These are phyloP conservation scores for Nomada lathburiana DNA, from an alignment of 2,888 invertebrate genomes.

Conservation along the genomic window DNA sequence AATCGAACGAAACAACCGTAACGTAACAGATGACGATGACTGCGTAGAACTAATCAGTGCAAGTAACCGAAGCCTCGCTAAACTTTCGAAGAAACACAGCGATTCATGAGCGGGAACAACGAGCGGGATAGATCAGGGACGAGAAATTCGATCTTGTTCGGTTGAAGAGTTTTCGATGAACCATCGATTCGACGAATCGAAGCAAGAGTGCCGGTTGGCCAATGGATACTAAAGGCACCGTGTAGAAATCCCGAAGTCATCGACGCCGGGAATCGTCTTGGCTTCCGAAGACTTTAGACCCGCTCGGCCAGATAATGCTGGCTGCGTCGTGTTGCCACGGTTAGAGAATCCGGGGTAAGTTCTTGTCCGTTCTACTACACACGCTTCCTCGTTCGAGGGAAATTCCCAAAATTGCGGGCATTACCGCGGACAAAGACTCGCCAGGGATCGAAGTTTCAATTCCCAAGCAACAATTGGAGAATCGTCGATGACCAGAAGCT, in stretches of 20 bases:
- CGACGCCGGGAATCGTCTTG: slow-evolving; percentile 63
- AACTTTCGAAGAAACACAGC: slow-evolving; percentile 26
- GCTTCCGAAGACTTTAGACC: slow-evolving; percentile 63
- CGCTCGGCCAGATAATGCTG: slow-evolving; percentile 77
- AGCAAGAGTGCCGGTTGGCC: slow-evolving; percentile 39
- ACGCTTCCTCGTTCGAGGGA: slow-evolving; percentile 34
- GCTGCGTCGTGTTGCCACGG: slow-evolving; percentile 67
- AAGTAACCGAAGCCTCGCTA: slow-evolving; percentile 7
- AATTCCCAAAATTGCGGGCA: slow-evolving; percentile 74
- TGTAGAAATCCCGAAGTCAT: slow-evolving; percentile 57
- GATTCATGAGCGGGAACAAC: slow-evolving; percentile 50
- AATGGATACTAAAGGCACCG: slow-evolving; percentile 63
- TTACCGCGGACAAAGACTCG: slow-evolving; percentile 70
- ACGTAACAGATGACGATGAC: not conserved
- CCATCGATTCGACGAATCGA: slow-evolving; percentile 61
- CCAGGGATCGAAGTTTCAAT: slow-evolving; percentile 61
- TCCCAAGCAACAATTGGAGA: slow-evolving; percentile 19
- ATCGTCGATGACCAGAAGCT: slow-evolving; percentile 5
- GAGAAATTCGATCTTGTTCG: slow-evolving; percentile 61
- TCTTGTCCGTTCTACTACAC: slow-evolving; percentile 62
- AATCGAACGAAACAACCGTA: not conserved
- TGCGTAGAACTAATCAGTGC: slow-evolving; percentile 14
- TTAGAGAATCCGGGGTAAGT: slow-evolving; percentile 63
- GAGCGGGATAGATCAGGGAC: slow-evolving; percentile 21
- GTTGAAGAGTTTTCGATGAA: slow-evolving; percentile 46